Conservation (phyloP, 2,113 vertebrate genomes). For the Pseudolaguvia tuberculata region DNA sequence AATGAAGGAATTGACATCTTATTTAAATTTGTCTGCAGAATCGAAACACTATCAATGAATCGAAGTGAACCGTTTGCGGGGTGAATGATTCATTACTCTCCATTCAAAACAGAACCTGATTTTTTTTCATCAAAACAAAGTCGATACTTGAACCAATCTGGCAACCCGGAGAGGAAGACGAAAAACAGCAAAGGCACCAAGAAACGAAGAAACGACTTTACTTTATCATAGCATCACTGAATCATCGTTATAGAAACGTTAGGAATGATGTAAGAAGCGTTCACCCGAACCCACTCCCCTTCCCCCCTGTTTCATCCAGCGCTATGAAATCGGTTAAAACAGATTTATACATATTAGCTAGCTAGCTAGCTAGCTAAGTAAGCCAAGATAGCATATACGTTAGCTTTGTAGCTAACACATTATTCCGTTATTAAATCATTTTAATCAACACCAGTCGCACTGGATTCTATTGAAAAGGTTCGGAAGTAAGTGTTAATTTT, state of each 20-base stretch:
- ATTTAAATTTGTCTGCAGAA: no score
- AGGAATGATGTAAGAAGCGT: not conserved
- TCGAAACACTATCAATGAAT: no score
- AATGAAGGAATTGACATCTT: no score
- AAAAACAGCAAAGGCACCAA: constrained; percentile 3
- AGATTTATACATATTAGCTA: not conserved
- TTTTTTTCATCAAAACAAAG: not conserved
- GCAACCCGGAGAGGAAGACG: constrained; percentile 15
- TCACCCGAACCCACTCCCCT: not conserved
- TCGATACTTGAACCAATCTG: not conserved
- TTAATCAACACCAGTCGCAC: not conserved
- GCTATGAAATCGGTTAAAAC: not conserved
- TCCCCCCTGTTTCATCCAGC: not conserved
- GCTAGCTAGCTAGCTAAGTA: constrained; percentile 7
- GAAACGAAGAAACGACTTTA: not conserved
- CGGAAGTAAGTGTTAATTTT: constrained; percentile 1
- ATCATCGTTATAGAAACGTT: not conserved
- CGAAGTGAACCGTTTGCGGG: no score
- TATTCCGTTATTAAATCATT: not conserved
- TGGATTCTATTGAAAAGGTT: no score
- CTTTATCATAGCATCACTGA: not conserved
- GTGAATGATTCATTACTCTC: no score
- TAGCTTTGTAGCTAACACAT: constrained; percentile 20
- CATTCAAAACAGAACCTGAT: no score
- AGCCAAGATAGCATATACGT: constrained; percentile 3